Evolutionary conservation across 2,797 vertebrate species (phyloP).

Genomic region (Sebastes aleutianus): DNA sequence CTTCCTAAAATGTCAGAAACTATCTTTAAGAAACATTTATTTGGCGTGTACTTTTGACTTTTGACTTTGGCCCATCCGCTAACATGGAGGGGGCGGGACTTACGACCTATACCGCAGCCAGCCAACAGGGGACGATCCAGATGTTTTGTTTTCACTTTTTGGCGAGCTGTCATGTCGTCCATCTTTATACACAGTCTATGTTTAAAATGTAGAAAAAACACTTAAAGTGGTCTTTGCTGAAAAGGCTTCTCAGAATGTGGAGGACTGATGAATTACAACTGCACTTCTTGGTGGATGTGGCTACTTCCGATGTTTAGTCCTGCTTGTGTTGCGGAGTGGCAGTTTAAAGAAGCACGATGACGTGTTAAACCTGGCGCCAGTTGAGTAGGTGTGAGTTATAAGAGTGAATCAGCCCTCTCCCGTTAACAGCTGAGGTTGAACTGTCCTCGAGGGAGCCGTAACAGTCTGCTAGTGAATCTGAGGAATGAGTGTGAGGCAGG

Average conservation of each 20-base stretch:
- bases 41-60: too few relatives aligned
- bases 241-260: neutral
- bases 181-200: too few relatives aligned
- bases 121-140: too few relatives aligned
- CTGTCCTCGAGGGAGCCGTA: neutral
- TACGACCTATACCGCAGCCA: too few relatives aligned
- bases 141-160: too few relatives aligned
- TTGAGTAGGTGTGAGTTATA: neutral
- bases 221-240: neutral
- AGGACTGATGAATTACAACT: neutral
- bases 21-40: too few relatives aligned
- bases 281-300: neutral
- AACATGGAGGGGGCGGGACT: too few relatives aligned
- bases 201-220: neutral
- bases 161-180: too few relatives aligned
- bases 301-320: neutral
- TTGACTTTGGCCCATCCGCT: too few relatives aligned
- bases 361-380: neutral
- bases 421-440: neutral
- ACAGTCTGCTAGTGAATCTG: neutral
- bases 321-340: neutral
- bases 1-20: too few relatives aligned
- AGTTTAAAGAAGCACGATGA: neutral
- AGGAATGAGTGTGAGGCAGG: conserved; percentile 11
- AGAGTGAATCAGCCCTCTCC: neutral